Evolutionary conservation across 1,140 invertebrate genomes (phyloP).

Genomic region (Drosophila navojoa): DNA sequence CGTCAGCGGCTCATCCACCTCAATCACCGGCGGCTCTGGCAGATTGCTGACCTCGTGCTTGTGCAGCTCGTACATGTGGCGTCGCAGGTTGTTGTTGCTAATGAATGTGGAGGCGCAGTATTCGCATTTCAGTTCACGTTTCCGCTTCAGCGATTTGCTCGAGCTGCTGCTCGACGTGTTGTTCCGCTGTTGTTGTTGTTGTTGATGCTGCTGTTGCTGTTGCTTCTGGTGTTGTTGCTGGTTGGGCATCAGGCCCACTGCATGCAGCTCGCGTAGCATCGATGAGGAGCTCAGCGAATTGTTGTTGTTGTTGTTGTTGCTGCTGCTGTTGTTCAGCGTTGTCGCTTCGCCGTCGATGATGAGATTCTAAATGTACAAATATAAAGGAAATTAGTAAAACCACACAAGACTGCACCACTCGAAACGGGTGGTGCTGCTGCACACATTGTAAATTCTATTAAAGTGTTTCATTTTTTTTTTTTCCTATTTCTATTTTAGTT

Average conservation of each 20-base stretch:
- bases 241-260: slow-evolving; percentile 81
- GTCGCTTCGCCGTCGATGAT: slow-evolving; percentile 78
- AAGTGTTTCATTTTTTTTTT: background rate
- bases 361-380: slow-evolving; percentile 59
- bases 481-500: slow-evolving; percentile 45
- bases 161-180: slow-evolving; percentile 26
- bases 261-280: slow-evolving; percentile 78
- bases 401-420: slow-evolving; percentile 10
- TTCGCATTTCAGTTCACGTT: slow-evolving; percentile 80
- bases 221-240: slow-evolving; percentile 60
- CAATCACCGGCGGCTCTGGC: slow-evolving; percentile 69
- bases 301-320: slow-evolving; percentile 69
- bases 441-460: slow-evolving; percentile 19
- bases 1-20: slow-evolving; percentile 59
- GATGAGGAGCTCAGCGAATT: slow-evolving; percentile 52
- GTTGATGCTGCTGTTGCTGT: slow-evolving; percentile 11
- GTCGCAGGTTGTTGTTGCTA: slow-evolving; percentile 81
- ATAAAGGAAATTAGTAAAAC: slow-evolving; percentile 1
- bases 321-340: slow-evolving; percentile 66
- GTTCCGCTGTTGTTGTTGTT: slow-evolving; percentile 40
- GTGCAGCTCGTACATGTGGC: slow-evolving; percentile 82
- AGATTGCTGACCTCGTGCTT: slow-evolving; percentile 79
- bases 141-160: slow-evolving; percentile 75
- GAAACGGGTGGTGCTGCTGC: background rate
- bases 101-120: slow-evolving; percentile 83